Evolutionary conservation across 2,888 invertebrate species (phyloP).

Genomic region (Agelastica alni): DNA sequence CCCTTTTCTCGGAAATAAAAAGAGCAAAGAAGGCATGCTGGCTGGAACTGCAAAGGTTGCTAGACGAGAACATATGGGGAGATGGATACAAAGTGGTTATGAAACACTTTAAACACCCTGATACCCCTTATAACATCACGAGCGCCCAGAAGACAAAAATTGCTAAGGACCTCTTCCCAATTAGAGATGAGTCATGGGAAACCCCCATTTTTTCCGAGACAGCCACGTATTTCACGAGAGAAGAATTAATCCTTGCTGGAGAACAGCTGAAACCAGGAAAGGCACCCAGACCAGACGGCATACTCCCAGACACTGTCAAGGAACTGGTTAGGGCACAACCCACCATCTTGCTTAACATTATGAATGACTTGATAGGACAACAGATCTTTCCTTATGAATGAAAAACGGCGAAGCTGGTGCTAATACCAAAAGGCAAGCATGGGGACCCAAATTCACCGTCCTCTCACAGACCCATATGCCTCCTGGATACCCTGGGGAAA

Average conservation of each 20-base stretch:
- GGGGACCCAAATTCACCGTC: neutral
- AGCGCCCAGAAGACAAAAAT: conserved; percentile 2
- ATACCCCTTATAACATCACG: neutral
- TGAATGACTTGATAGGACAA: neutral
- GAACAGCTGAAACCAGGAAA: conserved; percentile 10
- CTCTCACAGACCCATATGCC: conserved; percentile 18
- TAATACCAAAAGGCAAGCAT: conserved; percentile 11
- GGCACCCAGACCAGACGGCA: conserved; percentile 20
- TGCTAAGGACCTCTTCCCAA: conserved; percentile 4
- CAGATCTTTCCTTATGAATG: conserved; percentile 17
- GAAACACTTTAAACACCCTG: too few species aligned
- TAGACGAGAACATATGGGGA: conserved; percentile 4
- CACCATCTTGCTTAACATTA: neutral
- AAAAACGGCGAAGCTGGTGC: conserved; percentile 24
- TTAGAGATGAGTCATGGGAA: conserved; percentile 1
- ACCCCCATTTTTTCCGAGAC: neutral
- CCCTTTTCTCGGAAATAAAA: neutral
- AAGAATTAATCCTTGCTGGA: conserved; percentile 11
- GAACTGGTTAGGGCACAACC: neutral
- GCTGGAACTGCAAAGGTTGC: neutral
- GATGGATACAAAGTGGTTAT: conserved; percentile 4
- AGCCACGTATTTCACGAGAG: too few species aligned
- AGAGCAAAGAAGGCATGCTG: neutral
- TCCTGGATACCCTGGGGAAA: conserved; percentile 12
- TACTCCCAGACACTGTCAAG: conserved; percentile 17